Conservation (phyloP, 2,113 vertebrate species). For the Dasyurus viverrinus region DNA sequence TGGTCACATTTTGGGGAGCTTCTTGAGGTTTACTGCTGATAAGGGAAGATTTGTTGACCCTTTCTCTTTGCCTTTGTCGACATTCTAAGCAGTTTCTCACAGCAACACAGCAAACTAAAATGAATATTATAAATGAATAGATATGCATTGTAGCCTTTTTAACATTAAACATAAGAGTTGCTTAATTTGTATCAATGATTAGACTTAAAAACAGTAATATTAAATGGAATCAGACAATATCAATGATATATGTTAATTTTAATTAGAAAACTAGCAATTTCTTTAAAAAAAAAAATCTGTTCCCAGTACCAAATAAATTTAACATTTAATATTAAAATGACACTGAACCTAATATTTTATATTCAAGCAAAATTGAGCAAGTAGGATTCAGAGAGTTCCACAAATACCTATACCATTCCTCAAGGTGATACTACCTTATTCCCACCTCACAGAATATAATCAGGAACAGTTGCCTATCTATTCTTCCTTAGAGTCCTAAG, state of each 20-base stretch:
- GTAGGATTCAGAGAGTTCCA: background rate
- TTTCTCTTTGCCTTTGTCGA: conserved; percentile 92
- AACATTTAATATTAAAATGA: background rate
- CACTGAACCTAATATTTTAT: background rate
- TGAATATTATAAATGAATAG: conserved; percentile 55
- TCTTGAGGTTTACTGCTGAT: conserved; percentile 91
- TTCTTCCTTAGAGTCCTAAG: background rate
- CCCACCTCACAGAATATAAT: background rate
- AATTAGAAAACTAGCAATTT: background rate
- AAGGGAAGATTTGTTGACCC: conserved; percentile 84
- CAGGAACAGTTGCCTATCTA: background rate
- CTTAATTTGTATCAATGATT: background rate
- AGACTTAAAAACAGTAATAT: conserved; percentile 18
- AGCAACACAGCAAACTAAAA: conserved; percentile 96
- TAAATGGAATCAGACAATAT: background rate
- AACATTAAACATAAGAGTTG: background rate
- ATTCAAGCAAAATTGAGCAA: background rate
- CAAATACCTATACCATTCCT: background rate
- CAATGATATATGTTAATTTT: background rate
- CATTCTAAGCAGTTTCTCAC: conserved; percentile 97
- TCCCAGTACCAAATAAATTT: background rate
- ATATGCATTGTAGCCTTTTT: background rate
- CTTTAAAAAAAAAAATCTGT: background rate
- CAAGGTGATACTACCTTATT: background rate
- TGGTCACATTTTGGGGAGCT: conserved; percentile 83